Conservation (phyloP, 2,113 vertebrate genomes). For the Macaca mulatta region DNA sequence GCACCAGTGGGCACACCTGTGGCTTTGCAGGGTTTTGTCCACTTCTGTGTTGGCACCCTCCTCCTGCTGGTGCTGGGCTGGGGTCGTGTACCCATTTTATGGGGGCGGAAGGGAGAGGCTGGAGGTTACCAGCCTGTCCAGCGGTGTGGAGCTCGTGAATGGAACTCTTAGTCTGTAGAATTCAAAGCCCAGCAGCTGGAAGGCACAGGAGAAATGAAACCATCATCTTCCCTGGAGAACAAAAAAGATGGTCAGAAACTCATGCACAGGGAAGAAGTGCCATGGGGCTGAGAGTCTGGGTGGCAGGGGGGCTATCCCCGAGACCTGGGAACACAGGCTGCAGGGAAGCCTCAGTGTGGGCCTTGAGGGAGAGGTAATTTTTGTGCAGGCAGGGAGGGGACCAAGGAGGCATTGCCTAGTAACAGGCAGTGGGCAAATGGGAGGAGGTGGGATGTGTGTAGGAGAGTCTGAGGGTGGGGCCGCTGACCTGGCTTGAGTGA, state of each 20-base stretch:
- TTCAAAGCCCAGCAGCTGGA: not conserved
- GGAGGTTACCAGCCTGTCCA: not conserved
- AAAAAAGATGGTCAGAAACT: rapidly evolving
- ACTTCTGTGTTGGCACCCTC: rapidly evolving
- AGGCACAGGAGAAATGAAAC: not conserved
- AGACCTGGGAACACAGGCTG: not conserved
- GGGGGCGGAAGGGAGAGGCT: not conserved
- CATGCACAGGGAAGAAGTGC: too few relatives aligned
- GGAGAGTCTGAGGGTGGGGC: not conserved
- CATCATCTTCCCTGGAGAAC: not conserved
- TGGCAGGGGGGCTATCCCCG: rapidly evolving
- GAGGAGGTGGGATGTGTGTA: not conserved
- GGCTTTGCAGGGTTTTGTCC: not conserved
- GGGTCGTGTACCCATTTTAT: rapidly evolving
- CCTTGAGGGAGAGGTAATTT: not conserved
- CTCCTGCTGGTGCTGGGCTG: not conserved
- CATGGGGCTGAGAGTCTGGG: rapidly evolving
- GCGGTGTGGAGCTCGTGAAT: rapidly evolving
- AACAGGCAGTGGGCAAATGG: not conserved
- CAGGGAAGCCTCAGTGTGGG: not conserved
- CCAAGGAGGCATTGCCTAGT: not conserved
- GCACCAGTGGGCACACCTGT: not conserved
- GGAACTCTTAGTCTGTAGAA: not conserved
- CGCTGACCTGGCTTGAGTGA: not conserved
- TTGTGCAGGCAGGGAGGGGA: not conserved